phyloP scores from a whole-genome alignment of 2,888 invertebrate species.

The Empis livida region DNA sequence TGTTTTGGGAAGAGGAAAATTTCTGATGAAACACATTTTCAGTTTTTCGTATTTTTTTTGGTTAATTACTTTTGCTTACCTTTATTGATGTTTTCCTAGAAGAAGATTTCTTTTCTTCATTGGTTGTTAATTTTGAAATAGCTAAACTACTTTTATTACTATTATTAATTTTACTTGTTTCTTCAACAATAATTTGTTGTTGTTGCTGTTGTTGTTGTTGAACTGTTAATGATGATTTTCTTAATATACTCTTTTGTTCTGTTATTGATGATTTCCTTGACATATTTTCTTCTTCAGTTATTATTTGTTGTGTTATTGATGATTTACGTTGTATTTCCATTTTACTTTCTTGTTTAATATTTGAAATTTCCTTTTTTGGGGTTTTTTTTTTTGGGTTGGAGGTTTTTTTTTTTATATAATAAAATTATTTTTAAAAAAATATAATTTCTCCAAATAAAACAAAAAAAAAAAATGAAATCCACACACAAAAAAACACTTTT shows the following conservation, averaged over 20 bases:
- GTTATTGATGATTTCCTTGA: conserved; percentile 21
- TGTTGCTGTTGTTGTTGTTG: not conserved
- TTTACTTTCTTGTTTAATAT: conserved; percentile 23
- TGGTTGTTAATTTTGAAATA: no score
- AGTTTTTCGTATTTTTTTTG: no score
- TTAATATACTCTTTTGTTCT: conserved; percentile 18
- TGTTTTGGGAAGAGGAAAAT: no score
- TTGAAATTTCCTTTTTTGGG: conserved; percentile 13
- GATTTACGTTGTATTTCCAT: conserved; percentile 25
- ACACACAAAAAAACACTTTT: no score
- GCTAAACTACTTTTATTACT: no score
- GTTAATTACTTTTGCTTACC: not conserved
- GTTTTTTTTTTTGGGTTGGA: not conserved
- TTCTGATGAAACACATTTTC: no score
- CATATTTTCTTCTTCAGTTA: conserved; percentile 14
- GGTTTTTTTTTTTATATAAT: not conserved
- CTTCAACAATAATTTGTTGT: not conserved
- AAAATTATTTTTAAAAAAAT: no score
- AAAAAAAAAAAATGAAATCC: no score
- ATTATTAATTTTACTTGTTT: not conserved
- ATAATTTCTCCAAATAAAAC: no score
- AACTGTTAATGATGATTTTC: conserved; percentile 21
- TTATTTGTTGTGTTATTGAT: conserved; percentile 16
- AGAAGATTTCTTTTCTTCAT: not conserved
- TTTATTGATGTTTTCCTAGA: not conserved